These are phyloP conservation scores for Lampris megalopsis DNA, from an alignment of 2,113 vertebrate genomes.

Conservation along the genomic window DNA sequence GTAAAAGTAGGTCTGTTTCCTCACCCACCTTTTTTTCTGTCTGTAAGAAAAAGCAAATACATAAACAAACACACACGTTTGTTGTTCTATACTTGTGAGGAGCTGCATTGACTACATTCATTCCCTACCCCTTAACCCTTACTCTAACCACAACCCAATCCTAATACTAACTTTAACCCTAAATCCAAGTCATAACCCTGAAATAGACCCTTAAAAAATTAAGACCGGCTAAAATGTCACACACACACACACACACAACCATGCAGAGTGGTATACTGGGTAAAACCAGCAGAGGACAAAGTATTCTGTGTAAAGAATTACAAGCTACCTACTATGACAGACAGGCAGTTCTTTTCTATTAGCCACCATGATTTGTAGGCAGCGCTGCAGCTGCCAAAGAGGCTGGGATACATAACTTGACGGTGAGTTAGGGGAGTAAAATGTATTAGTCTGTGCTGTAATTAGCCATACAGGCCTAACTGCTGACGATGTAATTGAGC, in stretches of 20 bases:
- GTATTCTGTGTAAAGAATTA: not conserved
- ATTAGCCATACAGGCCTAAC: constrained; percentile 37
- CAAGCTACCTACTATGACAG: not conserved
- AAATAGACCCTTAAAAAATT: no score
- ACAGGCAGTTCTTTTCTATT: not conserved
- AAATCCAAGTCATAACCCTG: no score
- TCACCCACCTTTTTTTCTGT: no score
- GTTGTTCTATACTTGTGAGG: no score
- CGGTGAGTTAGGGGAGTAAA: not conserved
- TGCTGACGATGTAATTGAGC: constrained; percentile 23
- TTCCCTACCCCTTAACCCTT: no score
- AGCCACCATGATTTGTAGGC: not conserved
- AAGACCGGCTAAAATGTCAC: no score
- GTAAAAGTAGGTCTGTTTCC: no score
- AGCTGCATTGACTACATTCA: not conserved
- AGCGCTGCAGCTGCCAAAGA: not conserved
- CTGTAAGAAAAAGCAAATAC: no score
- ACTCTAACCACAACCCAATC: no score
- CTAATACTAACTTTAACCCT: no score
- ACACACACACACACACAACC: not conserved
- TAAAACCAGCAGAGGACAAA: not conserved
- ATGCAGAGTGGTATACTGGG: not conserved
- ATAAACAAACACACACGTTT: no score
- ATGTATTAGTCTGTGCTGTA: constrained; percentile 11
- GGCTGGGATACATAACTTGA: not conserved